Evolutionary conservation across 2,888 invertebrate genomes (phyloP).

Genomic region (Eilema depressum): DNA sequence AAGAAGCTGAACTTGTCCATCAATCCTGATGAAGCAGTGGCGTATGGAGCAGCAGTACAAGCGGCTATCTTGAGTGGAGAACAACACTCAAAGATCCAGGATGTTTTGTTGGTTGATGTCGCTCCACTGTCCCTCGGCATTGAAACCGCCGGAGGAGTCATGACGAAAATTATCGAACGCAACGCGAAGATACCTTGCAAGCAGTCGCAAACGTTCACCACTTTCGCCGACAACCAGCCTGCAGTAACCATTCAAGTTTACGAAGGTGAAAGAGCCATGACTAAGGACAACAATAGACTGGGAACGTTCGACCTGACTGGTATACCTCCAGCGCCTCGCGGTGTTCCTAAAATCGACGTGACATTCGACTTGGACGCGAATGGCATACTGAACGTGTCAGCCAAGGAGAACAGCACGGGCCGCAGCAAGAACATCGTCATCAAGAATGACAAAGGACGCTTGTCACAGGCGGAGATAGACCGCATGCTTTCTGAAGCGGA

Average conservation of each 20-base stretch:
- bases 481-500: conserved; percentile 18
- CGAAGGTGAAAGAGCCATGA: conserved; percentile 19
- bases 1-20: conserved; percentile 20
- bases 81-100: conserved; percentile 19
- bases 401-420: conserved; percentile 19
- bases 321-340: conserved; percentile 17
- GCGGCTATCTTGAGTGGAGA: conserved; percentile 18
- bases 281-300: conserved; percentile 14
- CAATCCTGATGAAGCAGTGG: conserved; percentile 19
- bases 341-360: conserved; percentile 17
- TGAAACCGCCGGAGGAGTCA: conserved; percentile 18
- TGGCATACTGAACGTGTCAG: conserved; percentile 20
- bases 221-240: conserved; percentile 16
- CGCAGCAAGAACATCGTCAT: conserved; percentile 20
- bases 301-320: conserved; percentile 18
- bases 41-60: conserved; percentile 17
- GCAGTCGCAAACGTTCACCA: conserved; percentile 20
- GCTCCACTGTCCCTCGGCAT: conserved; percentile 17
- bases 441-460: conserved; percentile 16
- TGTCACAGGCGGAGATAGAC: conserved; percentile 19
- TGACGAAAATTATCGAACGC: conserved; percentile 20
- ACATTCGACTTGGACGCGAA: conserved; percentile 18
- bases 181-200: conserved; percentile 22
- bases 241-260: conserved; percentile 18
- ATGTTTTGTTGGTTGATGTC: conserved; percentile 16